A percentile compares a stretch with the other conserved stretches of the same genome.
Conservation (phyloP, 2,113 vertebrate species). For the Callipepla californica region DNA sequence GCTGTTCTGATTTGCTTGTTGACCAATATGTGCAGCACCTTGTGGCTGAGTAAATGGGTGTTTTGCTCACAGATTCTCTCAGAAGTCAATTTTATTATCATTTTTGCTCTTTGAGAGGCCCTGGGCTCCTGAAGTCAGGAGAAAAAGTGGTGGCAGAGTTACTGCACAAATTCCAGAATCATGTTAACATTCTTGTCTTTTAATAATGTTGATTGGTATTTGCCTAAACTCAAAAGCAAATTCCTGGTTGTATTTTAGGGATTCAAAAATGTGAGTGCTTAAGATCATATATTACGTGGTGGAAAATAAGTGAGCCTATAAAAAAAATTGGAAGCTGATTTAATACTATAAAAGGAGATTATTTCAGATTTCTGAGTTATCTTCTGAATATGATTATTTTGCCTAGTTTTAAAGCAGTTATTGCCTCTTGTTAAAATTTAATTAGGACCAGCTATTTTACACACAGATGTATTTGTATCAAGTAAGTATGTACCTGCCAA, state of each 20-base stretch:
- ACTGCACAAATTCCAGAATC: neutral
- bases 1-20: accelerated
- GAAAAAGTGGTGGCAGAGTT: neutral
- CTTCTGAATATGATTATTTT: neutral
- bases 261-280: neutral
- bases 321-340: neutral
- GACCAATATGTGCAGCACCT: neutral
- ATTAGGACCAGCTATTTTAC: constrained; percentile 12
- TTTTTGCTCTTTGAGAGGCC: neutral
- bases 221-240: neutral
- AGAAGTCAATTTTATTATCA: neutral
- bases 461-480: neutral
- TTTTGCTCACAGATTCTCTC: neutral
- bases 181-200: neutral
- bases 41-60: neutral
- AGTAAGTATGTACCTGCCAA: neutral
- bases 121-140: neutral
- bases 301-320: neutral
- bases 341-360: neutral
- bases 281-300: neutral
- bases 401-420: neutral
- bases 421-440: constrained; percentile 19
- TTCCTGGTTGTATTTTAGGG: neutral
- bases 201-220: neutral
- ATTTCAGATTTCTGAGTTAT: constrained; percentile 34